These are phyloP conservation scores for Ligdia adustata DNA, from an alignment of 2,888 invertebrate genomes.

Conservation along the genomic window DNA sequence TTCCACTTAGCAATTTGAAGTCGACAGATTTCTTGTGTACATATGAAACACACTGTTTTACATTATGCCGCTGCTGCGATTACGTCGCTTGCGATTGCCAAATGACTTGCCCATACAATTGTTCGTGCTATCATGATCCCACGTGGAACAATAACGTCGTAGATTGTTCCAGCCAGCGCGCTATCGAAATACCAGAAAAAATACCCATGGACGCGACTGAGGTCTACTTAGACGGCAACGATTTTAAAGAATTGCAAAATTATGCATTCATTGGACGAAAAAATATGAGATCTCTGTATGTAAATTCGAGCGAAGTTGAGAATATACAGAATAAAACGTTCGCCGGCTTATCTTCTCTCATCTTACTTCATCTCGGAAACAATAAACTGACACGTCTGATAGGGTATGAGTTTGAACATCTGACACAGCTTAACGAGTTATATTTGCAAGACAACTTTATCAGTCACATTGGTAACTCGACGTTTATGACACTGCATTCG, in stretches of 20 bases:
- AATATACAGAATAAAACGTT: slow-evolving; percentile 95
- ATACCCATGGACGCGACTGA: slow-evolving; percentile 98
- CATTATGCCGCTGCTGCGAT: slow-evolving; percentile 97
- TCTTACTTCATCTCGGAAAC: slow-evolving; percentile 92
- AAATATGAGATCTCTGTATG: slow-evolving; percentile 93
- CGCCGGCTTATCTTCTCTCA: slow-evolving; percentile 91
- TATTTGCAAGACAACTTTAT: slow-evolving; percentile 94
- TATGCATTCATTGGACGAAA: slow-evolving; percentile 96
- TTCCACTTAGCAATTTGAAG: slow-evolving; percentile 89
- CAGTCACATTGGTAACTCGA: slow-evolving; percentile 89
- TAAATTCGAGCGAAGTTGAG: slow-evolving; percentile 93
- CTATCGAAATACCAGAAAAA: slow-evolving; percentile 90
- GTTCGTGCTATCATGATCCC: slow-evolving; percentile 97
- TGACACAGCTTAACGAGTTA: slow-evolving; percentile 91
- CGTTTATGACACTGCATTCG: slow-evolving; percentile 89
- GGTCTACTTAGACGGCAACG: slow-evolving; percentile 95
- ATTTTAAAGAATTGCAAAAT: slow-evolving; percentile 92
- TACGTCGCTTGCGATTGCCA: slow-evolving; percentile 98
- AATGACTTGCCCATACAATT: slow-evolving; percentile 97
- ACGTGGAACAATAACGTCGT: slow-evolving; percentile 97
- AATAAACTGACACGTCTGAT: slow-evolving; percentile 91
- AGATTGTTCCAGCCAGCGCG: slow-evolving; percentile 92
- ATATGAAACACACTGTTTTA: slow-evolving; percentile 96
- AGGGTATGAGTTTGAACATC: slow-evolving; percentile 93
- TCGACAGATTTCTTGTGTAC: slow-evolving; percentile 94